These are phyloP conservation scores for Xiphorhynchus elegans DNA, from an alignment of 2,113 vertebrate species.

Conservation along the genomic window DNA sequence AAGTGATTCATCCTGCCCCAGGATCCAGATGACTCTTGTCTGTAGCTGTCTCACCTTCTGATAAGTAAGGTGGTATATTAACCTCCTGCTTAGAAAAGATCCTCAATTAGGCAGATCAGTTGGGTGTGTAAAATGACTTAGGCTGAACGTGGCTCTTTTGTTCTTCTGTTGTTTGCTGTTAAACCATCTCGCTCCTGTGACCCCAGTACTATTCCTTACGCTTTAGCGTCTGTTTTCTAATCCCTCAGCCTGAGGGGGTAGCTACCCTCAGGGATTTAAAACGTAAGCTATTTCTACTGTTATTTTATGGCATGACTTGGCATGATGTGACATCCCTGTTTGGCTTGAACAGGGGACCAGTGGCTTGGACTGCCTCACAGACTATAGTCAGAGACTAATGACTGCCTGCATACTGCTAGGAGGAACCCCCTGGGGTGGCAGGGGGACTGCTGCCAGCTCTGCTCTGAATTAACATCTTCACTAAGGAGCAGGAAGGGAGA, in stretches of 20 bases:
- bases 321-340: slow-evolving; percentile 5
- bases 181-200: background rate
- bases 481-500: slow-evolving; percentile 23
- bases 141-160: background rate
- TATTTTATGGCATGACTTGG: slow-evolving; percentile 53
- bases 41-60: background rate
- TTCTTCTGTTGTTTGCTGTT: background rate
- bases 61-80: background rate
- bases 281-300: background rate
- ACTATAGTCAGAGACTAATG: slow-evolving; percentile 42
- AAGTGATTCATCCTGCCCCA: accelerated
- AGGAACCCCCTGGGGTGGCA: slow-evolving; percentile 48
- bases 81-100: background rate
- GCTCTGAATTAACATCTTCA: slow-evolving; percentile 59
- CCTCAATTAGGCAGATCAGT: background rate
- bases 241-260: background rate
- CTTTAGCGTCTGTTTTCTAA: background rate
- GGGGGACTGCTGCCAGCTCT: slow-evolving; percentile 31
- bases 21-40: background rate
- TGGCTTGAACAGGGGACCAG: slow-evolving; percentile 11
- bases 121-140: background rate
- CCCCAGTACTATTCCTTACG: background rate
- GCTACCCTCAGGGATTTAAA: slow-evolving; percentile 14
- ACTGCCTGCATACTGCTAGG: slow-evolving; percentile 50
- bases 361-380: slow-evolving; percentile 42